These are phyloP conservation scores for Pyrgilauda ruficollis DNA, from an alignment of 2,113 vertebrate species.

Conservation along the genomic window DNA sequence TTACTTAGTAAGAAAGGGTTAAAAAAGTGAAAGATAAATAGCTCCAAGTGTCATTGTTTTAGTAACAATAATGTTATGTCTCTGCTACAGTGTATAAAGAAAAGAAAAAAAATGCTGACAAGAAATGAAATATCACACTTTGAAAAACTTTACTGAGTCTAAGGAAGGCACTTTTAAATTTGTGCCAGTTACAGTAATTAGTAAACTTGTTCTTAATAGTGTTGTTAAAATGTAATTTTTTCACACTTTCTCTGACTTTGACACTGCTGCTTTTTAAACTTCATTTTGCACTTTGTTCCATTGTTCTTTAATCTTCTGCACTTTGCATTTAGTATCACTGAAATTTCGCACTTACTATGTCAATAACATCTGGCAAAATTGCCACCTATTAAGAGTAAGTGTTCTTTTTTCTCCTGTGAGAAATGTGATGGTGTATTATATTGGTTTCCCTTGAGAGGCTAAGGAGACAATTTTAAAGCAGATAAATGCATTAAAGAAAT, in stretches of 20 bases:
- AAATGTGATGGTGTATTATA: slow-evolving; percentile 86
- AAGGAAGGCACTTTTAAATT: slow-evolving; percentile 72
- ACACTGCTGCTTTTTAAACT: slow-evolving; percentile 81
- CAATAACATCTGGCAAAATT: slow-evolving; percentile 99
- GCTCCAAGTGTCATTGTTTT: slow-evolving; percentile 37
- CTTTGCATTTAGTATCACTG: slow-evolving; percentile 93
- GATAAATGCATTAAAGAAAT: slow-evolving; percentile 86
- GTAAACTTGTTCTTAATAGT: slow-evolving; percentile 78
- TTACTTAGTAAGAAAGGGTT: slow-evolving; percentile 23
- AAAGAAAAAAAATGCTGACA: slow-evolving; percentile 55
- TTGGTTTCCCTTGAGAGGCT: slow-evolving; percentile 84
- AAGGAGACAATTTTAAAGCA: slow-evolving; percentile 86
- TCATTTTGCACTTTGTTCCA: slow-evolving; percentile 84
- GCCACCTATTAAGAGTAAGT: slow-evolving; percentile 98
- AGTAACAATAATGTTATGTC: slow-evolving; percentile 45
- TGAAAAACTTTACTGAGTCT: slow-evolving; percentile 65
- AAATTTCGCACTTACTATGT: slow-evolving; percentile 99
- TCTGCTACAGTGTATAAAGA: slow-evolving; percentile 21
- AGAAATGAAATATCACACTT: slow-evolving; percentile 39
- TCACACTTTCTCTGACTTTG: slow-evolving; percentile 82
- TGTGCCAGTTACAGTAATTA: slow-evolving; percentile 77
- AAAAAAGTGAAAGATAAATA: slow-evolving; percentile 40
- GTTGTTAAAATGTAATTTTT: slow-evolving; percentile 77
- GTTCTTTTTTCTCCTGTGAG: slow-evolving; percentile 90
- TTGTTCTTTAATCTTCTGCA: slow-evolving; percentile 96